These are phyloP conservation scores for Coreius guichenoti DNA, from an alignment of 2,797 vertebrate species.

Conservation along the genomic window DNA sequence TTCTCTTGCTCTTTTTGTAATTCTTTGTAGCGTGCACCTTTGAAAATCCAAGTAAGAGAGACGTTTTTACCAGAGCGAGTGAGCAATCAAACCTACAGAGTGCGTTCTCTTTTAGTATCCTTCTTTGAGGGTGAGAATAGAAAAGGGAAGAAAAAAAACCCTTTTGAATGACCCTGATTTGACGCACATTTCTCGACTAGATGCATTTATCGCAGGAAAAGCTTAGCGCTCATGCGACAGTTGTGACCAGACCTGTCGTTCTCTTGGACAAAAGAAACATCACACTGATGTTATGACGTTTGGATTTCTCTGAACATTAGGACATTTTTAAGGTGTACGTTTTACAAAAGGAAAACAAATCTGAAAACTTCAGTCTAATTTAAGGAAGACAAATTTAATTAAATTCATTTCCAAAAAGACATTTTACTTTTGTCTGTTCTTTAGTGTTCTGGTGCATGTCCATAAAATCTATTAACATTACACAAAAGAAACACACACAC, in stretches of 20 bases:
- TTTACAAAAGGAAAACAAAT: background rate
- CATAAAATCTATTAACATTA: background rate
- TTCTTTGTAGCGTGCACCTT: conserved; percentile 8
- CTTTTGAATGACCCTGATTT: conserved; percentile 48
- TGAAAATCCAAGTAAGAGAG: conserved; percentile 48
- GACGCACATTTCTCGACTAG: background rate
- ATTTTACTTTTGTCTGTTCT: background rate
- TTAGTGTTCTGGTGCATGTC: background rate
- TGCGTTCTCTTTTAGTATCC: conserved; percentile 38
- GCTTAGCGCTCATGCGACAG: background rate
- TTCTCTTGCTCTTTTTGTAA: background rate
- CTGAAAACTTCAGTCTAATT: background rate
- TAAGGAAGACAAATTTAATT: background rate
- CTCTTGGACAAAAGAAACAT: background rate
- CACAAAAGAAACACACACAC: background rate
- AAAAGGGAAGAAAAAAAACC: conserved; percentile 10
- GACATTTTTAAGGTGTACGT: too few relatives aligned
- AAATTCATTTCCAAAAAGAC: background rate
- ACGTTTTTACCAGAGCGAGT: conserved; percentile 26
- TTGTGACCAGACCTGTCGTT: conserved; percentile 5
- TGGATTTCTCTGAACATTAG: background rate
- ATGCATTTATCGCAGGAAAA: conserved; percentile 30
- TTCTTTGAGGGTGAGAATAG: conserved; percentile 39
- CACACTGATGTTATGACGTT: background rate
- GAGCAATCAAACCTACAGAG: conserved; percentile 42